These are phyloP conservation scores for Xylota sylvarum DNA, from an alignment of 2,888 invertebrate species.

Conservation along the genomic window DNA sequence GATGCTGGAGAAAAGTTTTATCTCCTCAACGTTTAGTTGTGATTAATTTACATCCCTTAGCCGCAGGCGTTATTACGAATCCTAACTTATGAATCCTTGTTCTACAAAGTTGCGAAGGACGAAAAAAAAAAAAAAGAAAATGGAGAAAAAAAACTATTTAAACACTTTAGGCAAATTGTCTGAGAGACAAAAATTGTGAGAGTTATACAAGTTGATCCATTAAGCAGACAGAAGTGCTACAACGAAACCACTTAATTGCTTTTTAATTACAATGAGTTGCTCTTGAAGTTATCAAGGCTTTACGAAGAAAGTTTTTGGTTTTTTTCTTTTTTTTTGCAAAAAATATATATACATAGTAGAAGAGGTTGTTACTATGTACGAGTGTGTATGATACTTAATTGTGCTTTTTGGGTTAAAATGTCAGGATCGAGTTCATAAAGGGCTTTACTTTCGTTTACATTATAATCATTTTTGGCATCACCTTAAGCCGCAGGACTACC, in stretches of 20 bases:
- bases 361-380: background rate
- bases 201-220: slow-evolving; percentile 54
- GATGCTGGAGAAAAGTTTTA: slow-evolving; percentile 5
- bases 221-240: slow-evolving; percentile 48
- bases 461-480: background rate
- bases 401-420: slow-evolving; percentile 5
- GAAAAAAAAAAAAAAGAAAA: background rate
- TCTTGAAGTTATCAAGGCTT: slow-evolving; percentile 40
- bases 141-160: slow-evolving; percentile 11
- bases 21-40: slow-evolving; percentile 25
- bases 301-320: background rate
- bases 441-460: background rate
- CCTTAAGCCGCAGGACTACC: background rate
- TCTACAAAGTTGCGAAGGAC: slow-evolving; percentile 35
- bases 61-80: slow-evolving; percentile 29
- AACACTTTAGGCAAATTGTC: slow-evolving; percentile 43
- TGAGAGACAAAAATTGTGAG: slow-evolving; percentile 22
- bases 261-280: slow-evolving; percentile 58
- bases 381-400: background rate
- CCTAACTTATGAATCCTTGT: slow-evolving; percentile 17
- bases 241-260: slow-evolving; percentile 55
- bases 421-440: background rate
- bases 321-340: background rate
- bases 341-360: background rate
- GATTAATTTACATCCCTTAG: slow-evolving; percentile 40